phyloP scores from a whole-genome alignment of 2,888 invertebrate species.

The Eristalinus sepulchralis region DNA sequence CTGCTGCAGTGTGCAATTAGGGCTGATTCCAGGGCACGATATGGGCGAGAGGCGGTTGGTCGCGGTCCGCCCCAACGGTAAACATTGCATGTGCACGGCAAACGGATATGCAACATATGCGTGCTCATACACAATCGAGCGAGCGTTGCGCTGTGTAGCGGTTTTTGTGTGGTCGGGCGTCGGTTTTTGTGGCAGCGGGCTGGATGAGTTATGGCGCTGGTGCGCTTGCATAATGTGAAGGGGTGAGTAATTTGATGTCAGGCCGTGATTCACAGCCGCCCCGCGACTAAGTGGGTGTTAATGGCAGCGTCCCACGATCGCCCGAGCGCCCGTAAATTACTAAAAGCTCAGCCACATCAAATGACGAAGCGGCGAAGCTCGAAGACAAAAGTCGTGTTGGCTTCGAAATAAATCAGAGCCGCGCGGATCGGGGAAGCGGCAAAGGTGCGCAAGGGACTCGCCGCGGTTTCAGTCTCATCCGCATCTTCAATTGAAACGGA shows the following conservation, averaged over 20 bases:
- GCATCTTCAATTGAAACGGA: constrained; percentile 64
- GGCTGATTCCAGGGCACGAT: constrained; percentile 54
- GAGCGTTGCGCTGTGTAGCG: constrained; percentile 25
- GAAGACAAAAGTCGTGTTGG: constrained; percentile 35
- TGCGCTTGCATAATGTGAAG: constrained; percentile 44
- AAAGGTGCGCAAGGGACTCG: neutral
- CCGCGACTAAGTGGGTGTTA: constrained; percentile 30
- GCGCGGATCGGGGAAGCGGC: neutral
- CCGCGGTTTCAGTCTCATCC: constrained; percentile 11
- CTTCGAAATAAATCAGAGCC: constrained; percentile 53
- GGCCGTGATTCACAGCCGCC: constrained; percentile 35
- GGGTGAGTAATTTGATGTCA: constrained; percentile 10
- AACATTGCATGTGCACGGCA: constrained; percentile 71
- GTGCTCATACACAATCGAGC: constrained; percentile 70
- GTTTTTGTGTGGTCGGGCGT: constrained; percentile 24
- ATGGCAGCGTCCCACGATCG: constrained; percentile 11
- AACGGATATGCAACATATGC: constrained; percentile 71
- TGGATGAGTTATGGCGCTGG: constrained; percentile 54
- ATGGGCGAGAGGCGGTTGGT: constrained; percentile 49
- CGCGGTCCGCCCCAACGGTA: constrained; percentile 66
- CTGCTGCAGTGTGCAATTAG: constrained; percentile 65
- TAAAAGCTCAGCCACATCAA: constrained; percentile 50
- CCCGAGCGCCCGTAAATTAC: constrained; percentile 31
- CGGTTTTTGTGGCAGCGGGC: constrained; percentile 7
- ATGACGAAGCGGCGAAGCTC: constrained; percentile 42